These are phyloP conservation scores for Tipula vernalis DNA, from an alignment of 2,888 invertebrate species.

Conservation along the genomic window DNA sequence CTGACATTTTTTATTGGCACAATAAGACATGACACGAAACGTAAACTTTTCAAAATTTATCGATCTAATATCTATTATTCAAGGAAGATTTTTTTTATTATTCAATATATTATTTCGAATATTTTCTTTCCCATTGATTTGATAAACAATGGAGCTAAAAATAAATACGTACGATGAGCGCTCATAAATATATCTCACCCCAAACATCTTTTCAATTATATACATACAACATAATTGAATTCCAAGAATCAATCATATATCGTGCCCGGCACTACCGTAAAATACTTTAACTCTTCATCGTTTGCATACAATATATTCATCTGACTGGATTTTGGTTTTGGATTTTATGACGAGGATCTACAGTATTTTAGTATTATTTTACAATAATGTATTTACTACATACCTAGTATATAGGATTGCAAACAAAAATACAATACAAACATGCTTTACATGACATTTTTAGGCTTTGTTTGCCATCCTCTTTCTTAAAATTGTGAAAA, in stretches of 20 bases:
- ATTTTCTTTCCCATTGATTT: background rate
- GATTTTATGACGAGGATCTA: too few relatives aligned
- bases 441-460: background rate
- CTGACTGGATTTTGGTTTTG: too few relatives aligned
- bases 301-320: too few relatives aligned
- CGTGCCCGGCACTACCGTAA: too few relatives aligned
- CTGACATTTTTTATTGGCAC: background rate
- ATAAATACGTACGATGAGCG: background rate
- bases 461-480: too few relatives aligned
- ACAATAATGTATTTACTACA: too few relatives aligned
- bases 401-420: too few relatives aligned
- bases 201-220: background rate
- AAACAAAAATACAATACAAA: too few relatives aligned
- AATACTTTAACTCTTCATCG: too few relatives aligned
- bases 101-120: background rate
- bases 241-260: background rate
- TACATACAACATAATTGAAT: background rate
- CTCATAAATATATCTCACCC: background rate
- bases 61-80: background rate
- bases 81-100: background rate
- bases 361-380: too few relatives aligned
- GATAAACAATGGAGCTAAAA: background rate
- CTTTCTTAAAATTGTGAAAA: too few relatives aligned
- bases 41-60: background rate
- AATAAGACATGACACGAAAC: background rate